A percentile compares a stretch with the other conserved stretches of the same genome.
Conservation (phyloP, 2,113 vertebrate genomes). For the Syngnathus floridae region DNA sequence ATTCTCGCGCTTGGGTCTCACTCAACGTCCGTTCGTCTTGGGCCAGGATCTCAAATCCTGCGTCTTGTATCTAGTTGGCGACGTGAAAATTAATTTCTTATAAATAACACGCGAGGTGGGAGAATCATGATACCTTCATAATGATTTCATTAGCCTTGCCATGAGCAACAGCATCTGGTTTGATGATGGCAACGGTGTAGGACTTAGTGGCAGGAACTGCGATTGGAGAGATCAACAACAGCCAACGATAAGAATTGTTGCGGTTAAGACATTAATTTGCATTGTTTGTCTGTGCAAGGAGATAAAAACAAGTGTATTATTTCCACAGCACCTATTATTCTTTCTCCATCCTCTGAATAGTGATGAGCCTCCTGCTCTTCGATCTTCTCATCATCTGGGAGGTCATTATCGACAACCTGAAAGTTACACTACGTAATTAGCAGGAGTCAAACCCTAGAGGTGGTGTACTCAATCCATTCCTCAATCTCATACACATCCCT, state of each 20-base stretch:
- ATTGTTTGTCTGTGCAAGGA: not conserved
- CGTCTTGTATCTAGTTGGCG: slow-evolving; percentile 75
- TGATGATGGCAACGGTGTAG: slow-evolving; percentile 81
- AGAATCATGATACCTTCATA: slow-evolving; percentile 67
- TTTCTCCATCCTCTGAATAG: slow-evolving; percentile 55
- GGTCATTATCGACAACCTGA: slow-evolving; percentile 61
- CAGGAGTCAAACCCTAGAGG: too few species aligned
- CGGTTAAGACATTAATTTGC: not conserved
- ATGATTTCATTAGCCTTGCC: slow-evolving; percentile 81
- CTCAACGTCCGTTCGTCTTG: slow-evolving; percentile 73
- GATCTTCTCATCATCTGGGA: slow-evolving; percentile 51
- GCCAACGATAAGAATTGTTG: not conserved
- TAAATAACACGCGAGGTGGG: not conserved
- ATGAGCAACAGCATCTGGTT: slow-evolving; percentile 81
- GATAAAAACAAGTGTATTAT: not conserved
- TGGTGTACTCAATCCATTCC: not conserved
- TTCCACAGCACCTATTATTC: slow-evolving; percentile 58
- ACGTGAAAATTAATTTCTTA: slow-evolving; percentile 22
- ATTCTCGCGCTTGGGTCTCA: slow-evolving; percentile 68
- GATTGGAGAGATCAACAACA: slow-evolving; percentile 15
- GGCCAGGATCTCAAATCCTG: slow-evolving; percentile 79
- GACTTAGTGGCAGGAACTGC: slow-evolving; percentile 69
- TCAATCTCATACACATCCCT: not conserved
- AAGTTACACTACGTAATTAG: slow-evolving; percentile 11
- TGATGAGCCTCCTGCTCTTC: slow-evolving; percentile 41